Conservation (phyloP, 2,797 vertebrate genomes). For the Dicrostonyx torquatus region DNA sequence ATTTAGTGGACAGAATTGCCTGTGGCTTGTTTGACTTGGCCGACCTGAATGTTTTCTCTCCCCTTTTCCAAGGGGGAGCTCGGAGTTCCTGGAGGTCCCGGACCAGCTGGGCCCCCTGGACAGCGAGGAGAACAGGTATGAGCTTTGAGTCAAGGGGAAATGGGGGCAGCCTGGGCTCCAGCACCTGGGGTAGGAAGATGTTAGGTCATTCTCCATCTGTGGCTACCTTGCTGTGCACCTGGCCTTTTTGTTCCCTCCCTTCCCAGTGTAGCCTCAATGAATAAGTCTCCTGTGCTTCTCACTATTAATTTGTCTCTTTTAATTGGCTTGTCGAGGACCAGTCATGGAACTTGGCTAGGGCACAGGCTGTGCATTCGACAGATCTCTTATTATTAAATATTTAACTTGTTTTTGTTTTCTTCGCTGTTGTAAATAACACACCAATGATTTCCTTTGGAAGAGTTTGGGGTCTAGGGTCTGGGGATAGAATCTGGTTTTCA, state of each 20-base stretch:
- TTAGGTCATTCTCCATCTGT: not conserved
- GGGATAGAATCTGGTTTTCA: not conserved
- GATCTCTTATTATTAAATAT: not conserved
- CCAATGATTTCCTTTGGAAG: not conserved
- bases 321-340: not conserved
- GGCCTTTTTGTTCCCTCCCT: not conserved
- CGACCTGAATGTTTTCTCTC: not conserved
- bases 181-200: not conserved
- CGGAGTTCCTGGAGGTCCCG: slow-evolving; percentile 89
- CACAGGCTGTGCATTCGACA: not conserved
- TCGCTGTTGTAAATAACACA: not conserved
- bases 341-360: not conserved
- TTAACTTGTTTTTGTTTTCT: slow-evolving; percentile 46
- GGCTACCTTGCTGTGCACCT: not conserved
- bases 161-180: not conserved
- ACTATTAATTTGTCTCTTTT: not conserved
- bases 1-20: not conserved
- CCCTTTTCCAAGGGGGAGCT: slow-evolving; percentile 89
- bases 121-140: slow-evolving; percentile 87
- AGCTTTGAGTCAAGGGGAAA: not conserved
- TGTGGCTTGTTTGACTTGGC: not conserved
- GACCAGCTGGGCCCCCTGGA: slow-evolving; percentile 87
- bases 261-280: not conserved
- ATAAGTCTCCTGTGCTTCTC: not conserved
- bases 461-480: not conserved